A percentile compares a stretch with the other conserved stretches of the same genome.
These are phyloP conservation scores for Listrodromus nycthemerus DNA, from an alignment of 2,888 invertebrate species.

Conservation along the genomic window DNA sequence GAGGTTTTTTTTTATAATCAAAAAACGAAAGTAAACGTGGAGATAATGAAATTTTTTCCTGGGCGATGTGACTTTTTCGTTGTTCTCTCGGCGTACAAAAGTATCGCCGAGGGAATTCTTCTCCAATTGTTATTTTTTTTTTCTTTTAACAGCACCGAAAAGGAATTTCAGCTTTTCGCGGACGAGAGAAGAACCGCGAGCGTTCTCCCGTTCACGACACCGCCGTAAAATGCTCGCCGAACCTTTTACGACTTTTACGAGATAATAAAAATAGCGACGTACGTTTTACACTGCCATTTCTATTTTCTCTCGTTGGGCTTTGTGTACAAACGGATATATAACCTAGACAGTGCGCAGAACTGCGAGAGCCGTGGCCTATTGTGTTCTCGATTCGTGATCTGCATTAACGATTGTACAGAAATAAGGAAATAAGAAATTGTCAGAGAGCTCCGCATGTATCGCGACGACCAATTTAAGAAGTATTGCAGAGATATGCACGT, in stretches of 20 bases:
- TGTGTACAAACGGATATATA: conserved; percentile 25
- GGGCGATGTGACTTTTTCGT: not conserved
- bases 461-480: not conserved
- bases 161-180: not conserved
- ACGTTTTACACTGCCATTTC: conserved; percentile 55
- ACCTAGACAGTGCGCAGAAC: not conserved
- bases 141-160: not conserved
- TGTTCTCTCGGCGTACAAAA: conserved; percentile 9
- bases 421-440: not conserved
- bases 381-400: conserved; percentile 39
- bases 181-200: conserved; percentile 6
- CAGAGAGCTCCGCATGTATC: not conserved
- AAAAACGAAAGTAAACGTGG: not conserved
- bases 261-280: conserved; percentile 59
- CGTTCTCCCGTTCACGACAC: conserved; percentile 43
- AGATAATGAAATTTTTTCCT: not conserved
- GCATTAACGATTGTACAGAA: conserved; percentile 24
- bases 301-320: conserved; percentile 49
- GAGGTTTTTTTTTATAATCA: too few species aligned
- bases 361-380: conserved; percentile 1
- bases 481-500: too few species aligned
- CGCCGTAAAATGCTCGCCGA: conserved; percentile 52
- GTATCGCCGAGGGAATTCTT: conserved; percentile 11
- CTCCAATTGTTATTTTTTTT: conserved; percentile 43
- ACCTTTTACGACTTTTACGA: conserved; percentile 61